These are phyloP conservation scores for Pluvialis apricaria DNA, from an alignment of 2,113 vertebrate species.

Conservation along the genomic window DNA sequence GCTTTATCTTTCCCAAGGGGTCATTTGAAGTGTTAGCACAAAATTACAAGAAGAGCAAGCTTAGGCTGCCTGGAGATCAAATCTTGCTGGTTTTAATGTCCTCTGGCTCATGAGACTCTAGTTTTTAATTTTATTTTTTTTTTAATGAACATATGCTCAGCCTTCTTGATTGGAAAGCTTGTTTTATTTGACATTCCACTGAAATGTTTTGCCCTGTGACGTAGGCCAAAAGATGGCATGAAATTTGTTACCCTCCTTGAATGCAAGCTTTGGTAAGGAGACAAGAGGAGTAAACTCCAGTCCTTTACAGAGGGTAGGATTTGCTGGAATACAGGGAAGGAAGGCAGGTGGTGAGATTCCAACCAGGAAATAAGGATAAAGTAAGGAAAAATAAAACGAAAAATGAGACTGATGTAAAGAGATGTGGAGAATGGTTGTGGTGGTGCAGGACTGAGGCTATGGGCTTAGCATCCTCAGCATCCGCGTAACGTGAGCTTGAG, in stretches of 20 bases:
- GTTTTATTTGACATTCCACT: neutral
- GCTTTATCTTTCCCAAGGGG: neutral
- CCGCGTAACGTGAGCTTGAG: accelerated
- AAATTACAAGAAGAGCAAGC: neutral
- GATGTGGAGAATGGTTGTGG: neutral
- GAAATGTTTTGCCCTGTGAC: neutral
- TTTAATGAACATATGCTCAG: slow-evolving; percentile 2
- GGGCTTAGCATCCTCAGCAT: neutral
- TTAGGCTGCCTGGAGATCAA: neutral
- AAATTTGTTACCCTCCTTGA: neutral
- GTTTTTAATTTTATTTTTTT: too few species aligned
- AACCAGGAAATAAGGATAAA: neutral
- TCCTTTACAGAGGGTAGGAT: neutral
- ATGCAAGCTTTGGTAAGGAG: neutral
- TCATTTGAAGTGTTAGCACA: neutral
- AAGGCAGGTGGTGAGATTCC: neutral
- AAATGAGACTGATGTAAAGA: neutral
- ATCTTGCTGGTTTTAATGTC: slow-evolving; percentile 10
- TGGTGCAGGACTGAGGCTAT: neutral
- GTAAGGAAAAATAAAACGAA: neutral
- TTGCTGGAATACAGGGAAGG: neutral
- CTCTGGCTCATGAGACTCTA: neutral
- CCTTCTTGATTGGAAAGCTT: slow-evolving; percentile 6
- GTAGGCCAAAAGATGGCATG: neutral
- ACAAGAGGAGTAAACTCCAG: neutral